Evolutionary conservation across 2,113 vertebrate species (phyloP).

Genomic region (Austrofundulus limnaeus): DNA sequence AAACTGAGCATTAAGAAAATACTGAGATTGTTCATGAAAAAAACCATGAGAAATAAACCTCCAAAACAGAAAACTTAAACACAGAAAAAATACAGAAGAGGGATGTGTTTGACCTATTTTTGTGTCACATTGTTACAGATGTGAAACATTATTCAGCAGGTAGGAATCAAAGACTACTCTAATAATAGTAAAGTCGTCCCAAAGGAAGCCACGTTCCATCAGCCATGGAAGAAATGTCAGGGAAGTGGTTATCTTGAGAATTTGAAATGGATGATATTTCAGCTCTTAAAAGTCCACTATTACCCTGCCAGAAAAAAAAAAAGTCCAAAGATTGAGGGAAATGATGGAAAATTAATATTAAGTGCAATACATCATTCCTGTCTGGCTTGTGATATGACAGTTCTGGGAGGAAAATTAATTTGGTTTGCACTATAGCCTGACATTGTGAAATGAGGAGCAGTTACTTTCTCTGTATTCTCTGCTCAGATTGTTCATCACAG

Average conservation of each 20-base stretch:
- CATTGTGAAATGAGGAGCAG: constrained; percentile 73
- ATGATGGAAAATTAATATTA: constrained; percentile 80
- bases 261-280: constrained; percentile 62
- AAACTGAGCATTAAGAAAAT: too few species aligned
- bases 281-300: constrained; percentile 63
- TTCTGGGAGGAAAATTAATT: constrained; percentile 77
- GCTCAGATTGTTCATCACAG: constrained; percentile 44
- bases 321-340: constrained; percentile 72
- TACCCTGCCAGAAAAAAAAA: constrained; percentile 64
- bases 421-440: constrained; percentile 74
- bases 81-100: too few species aligned
- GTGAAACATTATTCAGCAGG: constrained; percentile 11
- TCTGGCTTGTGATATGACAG: constrained; percentile 70
- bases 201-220: constrained; percentile 15
- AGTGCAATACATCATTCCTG: constrained; percentile 79
- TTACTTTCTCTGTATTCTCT: constrained; percentile 48
- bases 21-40: too few species aligned
- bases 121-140: constrained; percentile 1
- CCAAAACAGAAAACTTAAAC: too few species aligned
- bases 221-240: constrained; percentile 35
- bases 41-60: too few species aligned
- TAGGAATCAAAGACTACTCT: constrained; percentile 3
- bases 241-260: constrained; percentile 60
- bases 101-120: background rate
- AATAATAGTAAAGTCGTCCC: constrained; percentile 15